Percentiles rank a stretch among this genome's conserved stretches.
Conservation (phyloP, 2,888 invertebrate genomes). For the Andrena fulva region DNA sequence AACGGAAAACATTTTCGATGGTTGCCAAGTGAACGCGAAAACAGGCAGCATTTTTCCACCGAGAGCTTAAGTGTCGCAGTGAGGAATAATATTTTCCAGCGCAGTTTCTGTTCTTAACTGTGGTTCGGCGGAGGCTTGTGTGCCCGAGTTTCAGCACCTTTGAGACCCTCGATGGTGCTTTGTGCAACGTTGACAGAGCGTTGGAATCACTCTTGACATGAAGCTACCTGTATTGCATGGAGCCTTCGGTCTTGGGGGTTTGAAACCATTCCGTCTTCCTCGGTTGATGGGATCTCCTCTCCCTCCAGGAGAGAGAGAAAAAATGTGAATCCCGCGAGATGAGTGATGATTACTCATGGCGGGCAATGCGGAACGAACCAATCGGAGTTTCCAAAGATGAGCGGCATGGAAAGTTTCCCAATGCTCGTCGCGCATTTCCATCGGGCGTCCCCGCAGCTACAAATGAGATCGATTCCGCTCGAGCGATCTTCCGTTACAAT, state of each 20-base stretch:
- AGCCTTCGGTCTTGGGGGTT: too few relatives aligned
- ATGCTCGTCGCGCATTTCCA: conserved; percentile 33
- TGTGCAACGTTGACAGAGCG: conserved; percentile 1
- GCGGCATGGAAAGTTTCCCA: conserved; percentile 29
- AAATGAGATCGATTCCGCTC: conserved; percentile 50
- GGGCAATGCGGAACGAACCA: conserved; percentile 14
- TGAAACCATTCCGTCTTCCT: neutral
- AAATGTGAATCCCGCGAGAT: neutral
- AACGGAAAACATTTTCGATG: neutral
- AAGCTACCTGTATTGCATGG: neutral
- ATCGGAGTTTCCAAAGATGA: conserved; percentile 11
- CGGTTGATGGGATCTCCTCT: neutral
- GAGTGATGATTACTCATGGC: conserved; percentile 6
- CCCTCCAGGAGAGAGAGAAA: neutral
- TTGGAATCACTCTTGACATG: neutral
- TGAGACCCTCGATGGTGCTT: neutral
- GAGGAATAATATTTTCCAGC: conserved; percentile 16
- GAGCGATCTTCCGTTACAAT: conserved; percentile 48
- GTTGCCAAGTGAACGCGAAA: neutral
- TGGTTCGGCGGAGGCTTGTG: neutral
- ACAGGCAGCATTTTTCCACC: neutral
- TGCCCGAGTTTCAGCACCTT: conserved; percentile 1
- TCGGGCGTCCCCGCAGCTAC: conserved; percentile 28
- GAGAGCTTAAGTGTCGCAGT: too few relatives aligned
- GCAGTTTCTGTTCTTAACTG: neutral